Percentiles rank a stretch among this genome's conserved stretches.
Conservation (phyloP, 2,797 vertebrate species). For the Diplodus puntazzo region DNA sequence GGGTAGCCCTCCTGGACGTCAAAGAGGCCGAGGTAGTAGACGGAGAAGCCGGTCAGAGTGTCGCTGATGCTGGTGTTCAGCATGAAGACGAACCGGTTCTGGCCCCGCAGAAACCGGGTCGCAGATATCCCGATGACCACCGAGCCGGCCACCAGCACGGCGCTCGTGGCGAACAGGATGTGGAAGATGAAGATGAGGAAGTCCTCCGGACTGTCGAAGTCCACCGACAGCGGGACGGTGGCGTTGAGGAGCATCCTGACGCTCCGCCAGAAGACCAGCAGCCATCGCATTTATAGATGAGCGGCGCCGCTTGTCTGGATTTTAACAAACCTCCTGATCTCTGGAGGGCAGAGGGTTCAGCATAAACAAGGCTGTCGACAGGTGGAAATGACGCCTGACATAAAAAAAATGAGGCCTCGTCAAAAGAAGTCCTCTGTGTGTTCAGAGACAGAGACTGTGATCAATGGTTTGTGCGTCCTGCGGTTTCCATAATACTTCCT, state of each 20-base stretch:
- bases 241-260: slow-evolving; percentile 77
- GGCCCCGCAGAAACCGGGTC: slow-evolving; percentile 76
- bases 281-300: slow-evolving; percentile 51
- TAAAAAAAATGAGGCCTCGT: background rate
- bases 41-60: slow-evolving; percentile 85
- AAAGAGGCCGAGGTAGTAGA: slow-evolving; percentile 87
- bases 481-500: background rate
- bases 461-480: background rate
- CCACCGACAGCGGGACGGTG: slow-evolving; percentile 80
- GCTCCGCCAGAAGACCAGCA: slow-evolving; percentile 18
- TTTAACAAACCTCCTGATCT: slow-evolving; percentile 2
- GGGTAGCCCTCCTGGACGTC: slow-evolving; percentile 87
- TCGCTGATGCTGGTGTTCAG: slow-evolving; percentile 89
- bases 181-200: slow-evolving; percentile 85
- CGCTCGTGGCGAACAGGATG: slow-evolving; percentile 81
- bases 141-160: slow-evolving; percentile 82
- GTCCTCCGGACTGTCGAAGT: slow-evolving; percentile 80
- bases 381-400: background rate
- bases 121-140: slow-evolving; percentile 81
- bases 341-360: slow-evolving; percentile 10
- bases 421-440: background rate
- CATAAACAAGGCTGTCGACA: background rate
- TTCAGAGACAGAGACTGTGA: background rate
- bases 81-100: slow-evolving; percentile 89
- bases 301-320: background rate